These are phyloP conservation scores for Centruroides vittatus DNA, from an alignment of 1,140 invertebrate species.

Conservation along the genomic window DNA sequence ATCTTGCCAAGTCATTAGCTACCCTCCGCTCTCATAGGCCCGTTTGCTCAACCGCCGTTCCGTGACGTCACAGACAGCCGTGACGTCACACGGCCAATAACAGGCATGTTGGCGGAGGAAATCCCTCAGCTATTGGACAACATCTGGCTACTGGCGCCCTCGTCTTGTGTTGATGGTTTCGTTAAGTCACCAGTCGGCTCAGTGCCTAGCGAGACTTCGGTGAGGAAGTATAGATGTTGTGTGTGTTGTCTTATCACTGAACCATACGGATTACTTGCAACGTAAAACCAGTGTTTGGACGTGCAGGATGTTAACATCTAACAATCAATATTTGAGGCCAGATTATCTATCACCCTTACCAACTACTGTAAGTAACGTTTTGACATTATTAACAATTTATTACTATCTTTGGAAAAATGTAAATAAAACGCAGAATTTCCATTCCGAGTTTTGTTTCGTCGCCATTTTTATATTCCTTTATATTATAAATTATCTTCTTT, in stretches of 20 bases:
- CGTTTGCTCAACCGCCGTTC: conserved; percentile 9
- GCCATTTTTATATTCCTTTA: no score
- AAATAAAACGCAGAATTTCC: neutral
- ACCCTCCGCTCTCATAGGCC: conserved; percentile 5
- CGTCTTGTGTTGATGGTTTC: neutral
- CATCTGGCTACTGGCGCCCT: neutral
- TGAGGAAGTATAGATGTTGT: neutral
- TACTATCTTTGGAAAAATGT: neutral
- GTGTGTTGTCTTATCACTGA: neutral
- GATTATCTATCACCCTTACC: conserved; percentile 82
- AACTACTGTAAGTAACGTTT: conserved; percentile 59
- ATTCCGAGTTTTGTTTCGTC: no score
- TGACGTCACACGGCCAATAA: conserved; percentile 3
- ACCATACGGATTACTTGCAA: neutral
- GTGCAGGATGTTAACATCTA: conserved; percentile 65
- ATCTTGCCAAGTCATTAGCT: conserved; percentile 15
- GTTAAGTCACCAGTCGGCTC: no score
- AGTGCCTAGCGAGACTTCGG: no score
- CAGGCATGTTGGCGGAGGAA: conserved; percentile 2
- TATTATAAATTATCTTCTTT: no score
- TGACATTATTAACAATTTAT: neutral
- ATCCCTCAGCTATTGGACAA: neutral
- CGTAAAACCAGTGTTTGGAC: conserved; percentile 27
- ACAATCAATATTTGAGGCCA: conserved; percentile 83
- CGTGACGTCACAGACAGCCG: conserved; percentile 6